Evolutionary conservation across 1,140 invertebrate genomes (phyloP).

Genomic region (Papilio helenus): DNA sequence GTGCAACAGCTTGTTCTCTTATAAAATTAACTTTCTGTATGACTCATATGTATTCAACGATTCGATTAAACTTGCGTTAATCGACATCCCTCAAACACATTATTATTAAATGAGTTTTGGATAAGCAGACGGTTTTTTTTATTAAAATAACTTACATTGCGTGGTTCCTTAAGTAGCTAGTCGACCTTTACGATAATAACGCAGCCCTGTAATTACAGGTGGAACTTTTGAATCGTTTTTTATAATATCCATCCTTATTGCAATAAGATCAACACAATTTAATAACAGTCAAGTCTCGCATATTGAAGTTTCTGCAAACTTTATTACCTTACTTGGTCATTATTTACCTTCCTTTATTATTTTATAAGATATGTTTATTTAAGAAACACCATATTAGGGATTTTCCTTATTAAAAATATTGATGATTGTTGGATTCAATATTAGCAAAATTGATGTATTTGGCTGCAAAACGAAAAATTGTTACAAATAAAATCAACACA

Average conservation of each 20-base stretch:
- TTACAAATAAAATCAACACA: too few species aligned
- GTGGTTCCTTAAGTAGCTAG: slow-evolving; percentile 24
- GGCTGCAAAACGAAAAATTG: too few species aligned
- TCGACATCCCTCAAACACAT: neutral
- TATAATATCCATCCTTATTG: slow-evolving; percentile 32
- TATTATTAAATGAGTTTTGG: slow-evolving; percentile 24
- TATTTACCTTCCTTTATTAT: slow-evolving; percentile 25
- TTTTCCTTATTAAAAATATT: neutral
- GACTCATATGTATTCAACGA: neutral
- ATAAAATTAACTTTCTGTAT: neutral
- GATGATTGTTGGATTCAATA: neutral
- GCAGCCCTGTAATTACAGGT: slow-evolving; percentile 35
- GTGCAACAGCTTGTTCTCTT: neutral
- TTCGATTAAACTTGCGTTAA: neutral
- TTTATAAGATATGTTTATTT: slow-evolving; percentile 18
- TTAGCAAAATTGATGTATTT: neutral
- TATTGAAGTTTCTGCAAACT: slow-evolving; percentile 18
- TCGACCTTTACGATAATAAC: slow-evolving; percentile 16
- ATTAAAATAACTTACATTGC: slow-evolving; percentile 21
- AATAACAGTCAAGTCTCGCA: slow-evolving; percentile 9
- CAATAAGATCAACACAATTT: slow-evolving; percentile 31
- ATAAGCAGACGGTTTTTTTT: slow-evolving; percentile 14
- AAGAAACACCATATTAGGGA: neutral
- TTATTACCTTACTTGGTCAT: slow-evolving; percentile 27
- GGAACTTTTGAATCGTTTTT: slow-evolving; percentile 29